phyloP scores from a whole-genome alignment of 1,140 invertebrate genomes.

The Cydia amplana region DNA sequence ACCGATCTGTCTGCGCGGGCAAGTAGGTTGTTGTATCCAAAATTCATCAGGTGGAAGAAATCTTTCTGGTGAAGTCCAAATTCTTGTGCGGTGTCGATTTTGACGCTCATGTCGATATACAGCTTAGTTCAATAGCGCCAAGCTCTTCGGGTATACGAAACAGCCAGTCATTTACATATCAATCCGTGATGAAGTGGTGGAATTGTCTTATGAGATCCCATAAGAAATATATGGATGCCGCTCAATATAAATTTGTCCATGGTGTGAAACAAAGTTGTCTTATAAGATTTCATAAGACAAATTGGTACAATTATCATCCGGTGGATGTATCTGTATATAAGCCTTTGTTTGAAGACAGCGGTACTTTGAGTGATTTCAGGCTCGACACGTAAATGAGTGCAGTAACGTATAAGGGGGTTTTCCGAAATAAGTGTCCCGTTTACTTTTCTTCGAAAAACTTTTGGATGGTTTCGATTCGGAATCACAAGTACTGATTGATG shows the following conservation, averaged over 20 bases:
- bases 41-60: not conserved
- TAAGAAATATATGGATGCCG: not conserved
- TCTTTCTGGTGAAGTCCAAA: not conserved
- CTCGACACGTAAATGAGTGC: slow-evolving; percentile 1
- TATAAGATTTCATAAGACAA: not conserved
- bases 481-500: too few relatives aligned
- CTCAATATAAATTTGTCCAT: not conserved
- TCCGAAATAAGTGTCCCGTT: too few relatives aligned
- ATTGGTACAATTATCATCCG: not conserved
- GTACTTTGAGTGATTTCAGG: not conserved
- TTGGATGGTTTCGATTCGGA: too few relatives aligned
- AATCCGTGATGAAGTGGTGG: not conserved
- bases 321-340: too few relatives aligned
- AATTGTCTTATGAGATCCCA: slow-evolving; percentile 4
- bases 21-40: not conserved
- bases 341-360: not conserved
- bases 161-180: not conserved
- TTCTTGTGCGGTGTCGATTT: not conserved
- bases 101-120: not conserved
- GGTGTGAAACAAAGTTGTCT: not conserved
- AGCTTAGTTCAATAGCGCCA: not conserved
- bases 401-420: not conserved
- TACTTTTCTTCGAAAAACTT: not conserved
- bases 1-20: too few relatives aligned
- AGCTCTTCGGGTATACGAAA: not conserved